Evolutionary conservation across 2,888 invertebrate genomes (phyloP), one percentile per base, ranked within the genome.

Genomic region (Synergus gifuensis): DNA sequence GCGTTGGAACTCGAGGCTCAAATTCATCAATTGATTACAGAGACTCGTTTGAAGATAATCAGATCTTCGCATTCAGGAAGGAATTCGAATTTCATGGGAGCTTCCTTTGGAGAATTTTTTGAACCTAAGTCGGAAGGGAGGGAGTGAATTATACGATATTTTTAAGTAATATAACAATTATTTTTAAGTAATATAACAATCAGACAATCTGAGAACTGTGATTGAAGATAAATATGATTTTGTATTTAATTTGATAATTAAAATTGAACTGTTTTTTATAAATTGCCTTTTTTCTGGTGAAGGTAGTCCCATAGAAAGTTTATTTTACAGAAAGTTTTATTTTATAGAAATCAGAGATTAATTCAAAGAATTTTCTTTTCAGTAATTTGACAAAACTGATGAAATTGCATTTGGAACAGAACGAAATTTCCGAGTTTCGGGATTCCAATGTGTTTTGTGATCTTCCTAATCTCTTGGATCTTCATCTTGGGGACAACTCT

Each of bases 341-440:
- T 11, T 60, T 2, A 22, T 4, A 22, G 11, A 22, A 54, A 60
- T 60, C 4, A 22, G 4, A 60, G 22, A 22, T 4, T 54, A 54
- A 18, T 58, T 58, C 5, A 58, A 4, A 4, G 22, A 14, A 28
- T 28, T 62, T 62, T 62, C 12, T 16, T 86, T 90, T 82, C 78
- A 93, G 95, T 85, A 95, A 95, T 87, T 89, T 96, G 82, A 94
- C 94, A 0, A 94, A 94, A 82, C 90, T 96, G 83, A 94, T 94
- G 83, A 96, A 96, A 88, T 90, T 96, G 2, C 96, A 96, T 89
- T 90, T 96, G 86, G 96, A 96, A 87, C 96, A 96, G 86, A 96
- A 96, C 89, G 95, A 96, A 90, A 96, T 96, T 46, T 94, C 94
- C 42, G 93, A 93, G 76, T 95, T 96, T 84, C 93, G 93, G 81